These are phyloP conservation scores for Leptura quadrifasciata DNA, from an alignment of 2,888 invertebrate species.

Conservation along the genomic window DNA sequence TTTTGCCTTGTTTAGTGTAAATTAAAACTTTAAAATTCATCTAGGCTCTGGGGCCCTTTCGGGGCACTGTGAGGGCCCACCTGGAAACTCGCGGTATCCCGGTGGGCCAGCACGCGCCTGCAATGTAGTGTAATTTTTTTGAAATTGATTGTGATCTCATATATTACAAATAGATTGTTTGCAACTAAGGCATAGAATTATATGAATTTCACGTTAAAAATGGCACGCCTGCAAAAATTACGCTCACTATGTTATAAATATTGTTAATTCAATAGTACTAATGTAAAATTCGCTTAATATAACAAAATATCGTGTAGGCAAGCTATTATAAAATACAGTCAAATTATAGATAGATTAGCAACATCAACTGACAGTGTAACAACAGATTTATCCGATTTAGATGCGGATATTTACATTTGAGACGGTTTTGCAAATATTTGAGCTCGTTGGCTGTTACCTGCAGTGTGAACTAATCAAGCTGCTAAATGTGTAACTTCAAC, in stretches of 20 bases:
- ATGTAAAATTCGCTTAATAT: not conserved
- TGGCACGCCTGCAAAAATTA: not conserved
- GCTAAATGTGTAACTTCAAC: conserved; percentile 18
- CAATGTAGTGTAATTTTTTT: too few species aligned
- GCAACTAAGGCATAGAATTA: too few species aligned
- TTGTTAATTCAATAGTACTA: too few species aligned
- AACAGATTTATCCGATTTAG: conserved; percentile 66
- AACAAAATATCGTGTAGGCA: not conserved
- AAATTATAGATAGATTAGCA: conserved; percentile 33
- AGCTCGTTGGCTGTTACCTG: conserved; percentile 69
- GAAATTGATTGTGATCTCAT: too few species aligned
- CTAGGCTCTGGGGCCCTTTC: too few species aligned
- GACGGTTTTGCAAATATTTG: conserved; percentile 70
- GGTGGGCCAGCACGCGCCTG: too few species aligned
- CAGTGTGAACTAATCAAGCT: conserved; percentile 51
- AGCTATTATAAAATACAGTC: conserved; percentile 12
- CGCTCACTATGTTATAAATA: not conserved
- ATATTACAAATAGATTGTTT: too few species aligned
- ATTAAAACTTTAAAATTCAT: too few species aligned
- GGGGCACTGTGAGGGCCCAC: too few species aligned
- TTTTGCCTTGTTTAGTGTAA: too few species aligned
- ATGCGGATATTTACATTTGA: conserved; percentile 68
- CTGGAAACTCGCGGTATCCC: too few species aligned
- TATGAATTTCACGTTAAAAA: too few species aligned
- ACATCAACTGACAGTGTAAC: conserved; percentile 56